phyloP scores from a whole-genome alignment of 1,140 invertebrate species.

The Alviniconcha marisindica region DNA sequence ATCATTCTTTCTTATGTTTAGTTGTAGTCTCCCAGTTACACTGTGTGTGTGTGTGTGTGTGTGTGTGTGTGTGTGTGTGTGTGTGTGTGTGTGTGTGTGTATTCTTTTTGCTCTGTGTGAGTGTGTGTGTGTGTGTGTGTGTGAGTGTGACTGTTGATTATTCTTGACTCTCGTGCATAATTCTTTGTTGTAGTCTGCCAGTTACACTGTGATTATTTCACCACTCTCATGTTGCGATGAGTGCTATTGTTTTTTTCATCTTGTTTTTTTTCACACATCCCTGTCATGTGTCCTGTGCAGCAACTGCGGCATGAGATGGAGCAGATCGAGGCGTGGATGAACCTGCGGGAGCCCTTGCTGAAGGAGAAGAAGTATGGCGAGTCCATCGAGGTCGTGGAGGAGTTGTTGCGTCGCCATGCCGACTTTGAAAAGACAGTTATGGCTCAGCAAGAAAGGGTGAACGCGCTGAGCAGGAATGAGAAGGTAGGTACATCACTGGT shows the following conservation, averaged over 20 bases:
- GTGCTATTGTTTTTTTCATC: neutral
- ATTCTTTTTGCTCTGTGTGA: no score
- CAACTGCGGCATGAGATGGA: slow-evolving; percentile 93
- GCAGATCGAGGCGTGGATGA: slow-evolving; percentile 98
- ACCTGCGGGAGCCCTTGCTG: slow-evolving; percentile 93
- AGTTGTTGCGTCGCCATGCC: slow-evolving; percentile 98
- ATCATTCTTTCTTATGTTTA: no score
- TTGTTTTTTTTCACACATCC: neutral
- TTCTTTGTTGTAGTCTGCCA: no score
- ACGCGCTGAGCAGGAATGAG: slow-evolving; percentile 90
- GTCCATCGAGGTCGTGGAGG: slow-evolving; percentile 96
- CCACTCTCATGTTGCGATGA: no score
- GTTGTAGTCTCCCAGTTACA: no score
- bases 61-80: neutral
- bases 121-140: no score
- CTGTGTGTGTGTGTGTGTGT: neutral
- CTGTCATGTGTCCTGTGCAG: slow-evolving; percentile 48
- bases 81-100: no score
- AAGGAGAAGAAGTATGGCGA: slow-evolving; percentile 98
- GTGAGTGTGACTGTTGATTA: no score
- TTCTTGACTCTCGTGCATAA: no score
- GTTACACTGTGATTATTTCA: no score
- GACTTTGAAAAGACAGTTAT: slow-evolving; percentile 99
- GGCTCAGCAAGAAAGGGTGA: slow-evolving; percentile 98
- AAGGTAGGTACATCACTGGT: slow-evolving; percentile 78